Percentiles rank a stretch among this genome's conserved stretches.
phyloP scores from a whole-genome alignment of 2,113 vertebrate genomes.

The Xiphophorus maculatus region DNA sequence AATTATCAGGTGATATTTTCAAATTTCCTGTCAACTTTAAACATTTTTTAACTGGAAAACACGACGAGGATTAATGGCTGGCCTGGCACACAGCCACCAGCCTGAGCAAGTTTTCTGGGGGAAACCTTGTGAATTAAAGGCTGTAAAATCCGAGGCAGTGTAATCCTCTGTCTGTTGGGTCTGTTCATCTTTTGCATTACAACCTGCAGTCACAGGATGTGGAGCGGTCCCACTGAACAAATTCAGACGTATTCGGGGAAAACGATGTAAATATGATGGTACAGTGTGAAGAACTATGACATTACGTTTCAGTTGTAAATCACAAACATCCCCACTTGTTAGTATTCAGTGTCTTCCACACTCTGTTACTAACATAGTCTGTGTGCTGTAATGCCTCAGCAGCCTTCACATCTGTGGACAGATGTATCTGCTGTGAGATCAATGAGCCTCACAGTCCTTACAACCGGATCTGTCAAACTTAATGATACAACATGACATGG shows the following conservation, averaged over 20 bases:
- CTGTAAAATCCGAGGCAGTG: constrained; percentile 49
- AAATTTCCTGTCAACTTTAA: no score
- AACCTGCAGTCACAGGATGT: constrained; percentile 65
- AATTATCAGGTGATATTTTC: no score
- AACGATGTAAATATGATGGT: constrained; percentile 39
- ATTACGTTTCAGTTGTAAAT: constrained; percentile 63
- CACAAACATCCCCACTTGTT: constrained; percentile 66
- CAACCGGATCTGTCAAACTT: constrained; percentile 50
- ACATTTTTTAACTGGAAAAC: no score
- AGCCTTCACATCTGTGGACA: constrained; percentile 22
- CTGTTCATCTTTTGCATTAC: constrained; percentile 10
- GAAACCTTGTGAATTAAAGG: constrained; percentile 10
- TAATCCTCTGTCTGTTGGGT: constrained; percentile 39
- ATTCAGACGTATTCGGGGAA: constrained; percentile 20
- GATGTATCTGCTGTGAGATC: constrained; percentile 42
- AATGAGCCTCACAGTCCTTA: constrained; percentile 28
- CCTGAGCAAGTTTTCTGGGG: no score
- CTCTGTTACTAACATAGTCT: constrained; percentile 16
- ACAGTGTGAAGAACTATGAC: constrained; percentile 64
- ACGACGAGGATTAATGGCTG: no score
- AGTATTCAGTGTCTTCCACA: constrained; percentile 39
- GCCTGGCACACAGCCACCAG: no score
- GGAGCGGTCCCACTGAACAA: constrained; percentile 21
- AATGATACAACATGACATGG: constrained; percentile 49
- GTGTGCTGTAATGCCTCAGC: constrained; percentile 7